Evolutionary conservation across 2,888 invertebrate species (phyloP).

Genomic region (Mylabris sibirica): DNA sequence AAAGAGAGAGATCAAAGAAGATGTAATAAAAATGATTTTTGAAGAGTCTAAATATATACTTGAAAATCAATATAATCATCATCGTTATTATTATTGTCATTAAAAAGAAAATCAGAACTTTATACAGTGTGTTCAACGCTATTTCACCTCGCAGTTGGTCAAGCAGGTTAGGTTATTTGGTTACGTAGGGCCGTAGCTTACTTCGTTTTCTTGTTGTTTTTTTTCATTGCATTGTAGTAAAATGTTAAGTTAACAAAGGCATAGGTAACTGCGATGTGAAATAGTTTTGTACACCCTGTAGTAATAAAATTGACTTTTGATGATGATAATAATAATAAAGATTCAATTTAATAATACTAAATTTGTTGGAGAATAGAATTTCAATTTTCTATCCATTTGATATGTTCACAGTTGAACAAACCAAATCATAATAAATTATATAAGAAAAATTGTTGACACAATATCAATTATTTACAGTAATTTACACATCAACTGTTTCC

Average conservation of each 20-base stretch:
- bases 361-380: background rate
- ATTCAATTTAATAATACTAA: no score
- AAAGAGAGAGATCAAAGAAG: conserved; percentile 13
- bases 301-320: background rate
- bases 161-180: no score
- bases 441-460: background rate
- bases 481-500: background rate
- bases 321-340: background rate
- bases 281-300: no score
- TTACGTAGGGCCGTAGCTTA: no score
- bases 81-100: background rate
- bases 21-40: conserved; percentile 14
- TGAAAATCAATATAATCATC: background rate
- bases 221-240: no score
- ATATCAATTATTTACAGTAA: background rate
- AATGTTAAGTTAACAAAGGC: no score
- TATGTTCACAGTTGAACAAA: background rate
- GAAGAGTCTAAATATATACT: conserved; percentile 11
- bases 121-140: no score
- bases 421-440: background rate
- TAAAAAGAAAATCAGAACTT: no score
- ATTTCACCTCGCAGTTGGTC: no score
- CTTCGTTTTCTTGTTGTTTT: no score
- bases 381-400: background rate
- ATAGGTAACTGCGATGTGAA: no score